Conservation (phyloP, 2,888 invertebrate species). For the Monopis laevigella region DNA sequence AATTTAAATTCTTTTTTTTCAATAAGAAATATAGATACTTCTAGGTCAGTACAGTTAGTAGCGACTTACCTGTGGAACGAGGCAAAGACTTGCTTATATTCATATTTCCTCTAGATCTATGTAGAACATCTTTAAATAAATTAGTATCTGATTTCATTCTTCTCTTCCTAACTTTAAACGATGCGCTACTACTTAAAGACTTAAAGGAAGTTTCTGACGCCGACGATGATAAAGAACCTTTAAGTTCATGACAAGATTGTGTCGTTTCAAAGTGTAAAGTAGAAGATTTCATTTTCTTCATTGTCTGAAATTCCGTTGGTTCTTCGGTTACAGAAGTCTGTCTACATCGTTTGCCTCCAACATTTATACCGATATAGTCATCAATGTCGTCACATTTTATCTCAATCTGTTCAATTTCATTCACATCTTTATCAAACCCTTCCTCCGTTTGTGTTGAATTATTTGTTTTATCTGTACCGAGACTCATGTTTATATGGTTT, state of each 20-base stretch:
- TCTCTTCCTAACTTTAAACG: conserved; percentile 46
- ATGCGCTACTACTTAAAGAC: conserved; percentile 43
- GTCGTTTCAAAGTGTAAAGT: too few species aligned
- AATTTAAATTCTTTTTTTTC: too few species aligned
- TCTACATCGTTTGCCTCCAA: conserved; percentile 39
- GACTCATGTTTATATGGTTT: conserved; percentile 3
- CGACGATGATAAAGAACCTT: too few species aligned
- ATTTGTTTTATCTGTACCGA: background rate
- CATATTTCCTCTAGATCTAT: conserved; percentile 34
- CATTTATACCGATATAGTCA: conserved; percentile 18
- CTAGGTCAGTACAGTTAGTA: too few species aligned
- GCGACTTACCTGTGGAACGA: conserved; percentile 33
- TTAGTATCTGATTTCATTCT: conserved; percentile 43
- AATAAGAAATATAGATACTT: too few species aligned
- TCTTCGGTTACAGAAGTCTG: conserved; percentile 35
- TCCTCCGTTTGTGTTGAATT: conserved; percentile 4
- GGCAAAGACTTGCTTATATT: conserved; percentile 32
- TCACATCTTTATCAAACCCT: conserved; percentile 2
- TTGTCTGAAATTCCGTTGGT: too few species aligned
- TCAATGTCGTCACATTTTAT: background rate
- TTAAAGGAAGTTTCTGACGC: conserved; percentile 50
- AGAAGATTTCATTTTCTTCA: conserved; percentile 47
- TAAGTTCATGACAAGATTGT: too few species aligned
- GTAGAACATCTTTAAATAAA: conserved; percentile 41
- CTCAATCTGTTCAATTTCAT: background rate